Percentiles rank a stretch among this genome's conserved stretches.
phyloP scores from a whole-genome alignment of 92 coral and sea anemone species.

The Montipora capitata region DNA sequence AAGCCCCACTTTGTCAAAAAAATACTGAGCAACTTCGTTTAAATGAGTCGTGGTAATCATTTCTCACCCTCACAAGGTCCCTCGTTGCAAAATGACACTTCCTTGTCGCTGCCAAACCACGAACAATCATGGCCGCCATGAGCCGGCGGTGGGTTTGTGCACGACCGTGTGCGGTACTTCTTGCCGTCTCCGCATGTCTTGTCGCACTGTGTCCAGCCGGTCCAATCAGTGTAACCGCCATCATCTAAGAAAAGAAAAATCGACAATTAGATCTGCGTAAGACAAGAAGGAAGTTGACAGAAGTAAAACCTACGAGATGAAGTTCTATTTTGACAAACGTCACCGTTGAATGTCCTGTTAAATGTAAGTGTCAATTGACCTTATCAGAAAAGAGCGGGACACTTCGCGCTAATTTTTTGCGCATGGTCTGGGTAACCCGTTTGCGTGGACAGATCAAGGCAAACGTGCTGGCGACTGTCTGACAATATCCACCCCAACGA shows the following conservation, averaged over 20 bases:
- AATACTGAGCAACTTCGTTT: too few relatives aligned
- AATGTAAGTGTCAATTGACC: too few relatives aligned
- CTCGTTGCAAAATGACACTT: constrained; percentile 82
- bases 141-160: constrained; percentile 92
- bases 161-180: constrained; percentile 83
- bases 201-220: constrained; percentile 95
- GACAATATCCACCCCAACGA: too few relatives aligned
- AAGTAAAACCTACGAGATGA: not conserved
- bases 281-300: not conserved
- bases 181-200: constrained; percentile 93
- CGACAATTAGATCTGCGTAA: not conserved
- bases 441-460: too few relatives aligned
- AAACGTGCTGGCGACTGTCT: too few relatives aligned
- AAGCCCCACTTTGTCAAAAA: too few relatives aligned
- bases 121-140: constrained; percentile 92
- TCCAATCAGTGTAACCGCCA: constrained; percentile 98
- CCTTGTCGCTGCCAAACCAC: constrained; percentile 87
- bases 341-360: too few relatives aligned
- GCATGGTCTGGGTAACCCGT: too few relatives aligned
- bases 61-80: constrained; percentile 89
- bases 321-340: too few relatives aligned
- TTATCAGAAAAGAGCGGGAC: too few relatives aligned
- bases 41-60: not conserved
- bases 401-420: too few relatives aligned
- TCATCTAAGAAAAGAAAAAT: constrained; percentile 45